Percentiles rank a stretch among this genome's conserved stretches.
Evolutionary conservation across 2,888 invertebrate species (phyloP).

Genomic region (Smittia aterrima): DNA sequence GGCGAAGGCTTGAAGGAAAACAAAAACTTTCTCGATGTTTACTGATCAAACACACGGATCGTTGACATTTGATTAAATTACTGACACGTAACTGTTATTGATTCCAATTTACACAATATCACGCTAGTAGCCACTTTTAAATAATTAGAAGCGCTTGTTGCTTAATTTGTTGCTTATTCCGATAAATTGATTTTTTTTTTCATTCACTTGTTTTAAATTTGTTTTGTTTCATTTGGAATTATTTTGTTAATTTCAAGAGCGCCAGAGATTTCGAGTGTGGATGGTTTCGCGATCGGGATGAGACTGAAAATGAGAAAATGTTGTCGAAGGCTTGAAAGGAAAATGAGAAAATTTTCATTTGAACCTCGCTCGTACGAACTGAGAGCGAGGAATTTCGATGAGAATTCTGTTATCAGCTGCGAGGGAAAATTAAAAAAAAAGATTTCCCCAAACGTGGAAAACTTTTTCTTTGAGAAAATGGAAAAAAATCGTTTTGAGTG

Average conservation of each 20-base stretch:
- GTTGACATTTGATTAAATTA: conserved; percentile 16
- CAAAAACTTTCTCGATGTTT: no score
- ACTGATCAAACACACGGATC: background rate
- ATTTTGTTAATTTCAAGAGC: no score
- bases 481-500: no score
- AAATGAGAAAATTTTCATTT: background rate
- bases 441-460: no score
- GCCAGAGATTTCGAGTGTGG: no score
- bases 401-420: background rate
- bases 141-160: background rate
- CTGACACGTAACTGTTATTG: background rate
- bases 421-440: background rate
- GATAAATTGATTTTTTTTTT: no score
- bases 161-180: no score
- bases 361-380: background rate
- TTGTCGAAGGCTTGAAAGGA: background rate
- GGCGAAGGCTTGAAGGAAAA: no score
- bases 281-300: no score
- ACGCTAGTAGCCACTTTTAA: background rate
- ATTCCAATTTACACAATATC: background rate
- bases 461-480: no score
- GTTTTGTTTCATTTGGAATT: background rate
- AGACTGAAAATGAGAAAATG: conserved; percentile 22
- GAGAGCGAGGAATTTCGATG: background rate
- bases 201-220: background rate